Evolutionary conservation across 1,140 invertebrate species (phyloP).

Genomic region (Pseudomyrmex concolor): DNA sequence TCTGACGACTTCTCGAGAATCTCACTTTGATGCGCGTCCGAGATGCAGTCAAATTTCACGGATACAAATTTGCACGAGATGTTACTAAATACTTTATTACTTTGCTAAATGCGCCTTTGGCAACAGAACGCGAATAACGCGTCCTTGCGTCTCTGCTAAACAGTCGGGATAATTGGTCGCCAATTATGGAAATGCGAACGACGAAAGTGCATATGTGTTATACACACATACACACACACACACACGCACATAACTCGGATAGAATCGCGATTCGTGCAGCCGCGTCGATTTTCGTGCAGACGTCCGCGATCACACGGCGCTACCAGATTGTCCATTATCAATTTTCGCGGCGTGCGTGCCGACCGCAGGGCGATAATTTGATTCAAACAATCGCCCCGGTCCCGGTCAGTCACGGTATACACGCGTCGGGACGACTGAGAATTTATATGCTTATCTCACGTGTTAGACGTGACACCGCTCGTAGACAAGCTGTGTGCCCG

Average conservation of each 20-base stretch:
- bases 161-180: background rate
- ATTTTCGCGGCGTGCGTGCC: constrained; percentile 68
- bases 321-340: constrained; percentile 72
- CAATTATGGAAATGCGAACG: constrained; percentile 49
- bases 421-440: constrained; percentile 29
- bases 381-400: constrained; percentile 67
- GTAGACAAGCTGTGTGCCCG: background rate
- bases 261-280: constrained; percentile 53
- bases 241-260: background rate
- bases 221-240: background rate
- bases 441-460: constrained; percentile 46
- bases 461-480: constrained; percentile 34
- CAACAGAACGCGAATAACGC: background rate
- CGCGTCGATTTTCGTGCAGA: constrained; percentile 65
- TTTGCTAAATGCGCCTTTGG: constrained; percentile 18
- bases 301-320: constrained; percentile 29
- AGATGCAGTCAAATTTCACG: background rate
- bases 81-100: background rate
- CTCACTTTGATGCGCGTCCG: background rate
- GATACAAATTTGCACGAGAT: background rate
- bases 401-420: constrained; percentile 38
- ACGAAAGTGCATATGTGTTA: constrained; percentile 18
- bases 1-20: background rate
- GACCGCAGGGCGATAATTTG: constrained; percentile 72
- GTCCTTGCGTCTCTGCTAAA: constrained; percentile 37